These are phyloP conservation scores for Centropus bengalensis DNA, from an alignment of 2,113 vertebrate genomes.

Conservation along the genomic window DNA sequence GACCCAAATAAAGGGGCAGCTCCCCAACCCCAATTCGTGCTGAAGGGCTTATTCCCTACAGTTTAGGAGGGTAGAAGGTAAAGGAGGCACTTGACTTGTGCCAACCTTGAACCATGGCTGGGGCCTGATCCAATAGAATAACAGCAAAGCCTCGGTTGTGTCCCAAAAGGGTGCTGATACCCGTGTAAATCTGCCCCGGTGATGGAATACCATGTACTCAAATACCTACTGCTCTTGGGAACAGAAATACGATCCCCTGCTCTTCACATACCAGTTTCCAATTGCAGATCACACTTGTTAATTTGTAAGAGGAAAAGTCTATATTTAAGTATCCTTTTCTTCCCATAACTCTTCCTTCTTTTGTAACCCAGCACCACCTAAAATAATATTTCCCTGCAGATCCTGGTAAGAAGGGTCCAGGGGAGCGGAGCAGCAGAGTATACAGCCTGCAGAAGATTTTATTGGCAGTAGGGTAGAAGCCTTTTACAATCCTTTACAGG, in stretches of 20 bases:
- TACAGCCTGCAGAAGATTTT: background rate
- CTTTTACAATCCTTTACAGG: constrained; percentile 50
- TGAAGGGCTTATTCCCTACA: background rate
- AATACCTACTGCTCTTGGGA: background rate
- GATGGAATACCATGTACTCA: background rate
- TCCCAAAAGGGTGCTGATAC: background rate
- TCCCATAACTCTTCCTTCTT: background rate
- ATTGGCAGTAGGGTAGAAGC: background rate
- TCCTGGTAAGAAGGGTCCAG: background rate
- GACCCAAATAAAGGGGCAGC: background rate
- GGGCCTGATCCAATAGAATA: background rate
- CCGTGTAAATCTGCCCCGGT: rapidly evolving
- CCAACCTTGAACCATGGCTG: background rate
- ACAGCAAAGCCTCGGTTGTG: background rate
- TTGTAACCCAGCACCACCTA: background rate
- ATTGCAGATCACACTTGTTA: background rate
- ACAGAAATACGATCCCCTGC: background rate
- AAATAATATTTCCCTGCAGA: background rate
- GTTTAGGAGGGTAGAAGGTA: background rate
- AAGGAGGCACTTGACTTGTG: background rate
- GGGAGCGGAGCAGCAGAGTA: background rate
- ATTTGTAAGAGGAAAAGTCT: background rate
- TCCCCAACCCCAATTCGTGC: background rate
- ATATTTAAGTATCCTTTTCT: background rate
- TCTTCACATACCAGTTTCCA: background rate